phyloP scores from a whole-genome alignment of 2,797 vertebrate species.

The Enteromius treurensis region DNA sequence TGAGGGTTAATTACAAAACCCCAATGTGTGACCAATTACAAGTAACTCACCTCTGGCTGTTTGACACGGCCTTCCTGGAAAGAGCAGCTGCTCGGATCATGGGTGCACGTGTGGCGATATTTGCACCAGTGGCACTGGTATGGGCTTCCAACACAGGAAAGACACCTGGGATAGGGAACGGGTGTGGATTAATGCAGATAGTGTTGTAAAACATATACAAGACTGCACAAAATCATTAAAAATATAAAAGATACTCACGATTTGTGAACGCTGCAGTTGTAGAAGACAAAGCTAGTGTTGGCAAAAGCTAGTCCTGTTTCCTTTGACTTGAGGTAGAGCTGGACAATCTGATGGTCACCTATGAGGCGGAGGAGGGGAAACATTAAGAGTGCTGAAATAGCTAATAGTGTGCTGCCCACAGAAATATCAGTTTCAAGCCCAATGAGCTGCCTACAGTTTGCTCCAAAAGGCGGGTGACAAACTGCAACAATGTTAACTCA shows the following conservation, averaged over 20 bases:
- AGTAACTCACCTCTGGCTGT: slow-evolving; percentile 86
- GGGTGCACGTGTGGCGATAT: slow-evolving; percentile 95
- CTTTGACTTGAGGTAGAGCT: slow-evolving; percentile 97
- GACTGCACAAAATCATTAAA: neutral
- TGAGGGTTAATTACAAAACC: slow-evolving; percentile 24
- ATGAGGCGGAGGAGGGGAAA: neutral
- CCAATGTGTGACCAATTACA: neutral
- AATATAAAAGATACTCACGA: slow-evolving; percentile 81
- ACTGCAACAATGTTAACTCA: neutral
- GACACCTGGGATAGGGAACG: slow-evolving; percentile 78
- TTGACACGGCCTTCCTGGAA: slow-evolving; percentile 97
- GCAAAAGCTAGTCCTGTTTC: slow-evolving; percentile 97
- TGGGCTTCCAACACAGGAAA: slow-evolving; percentile 95
- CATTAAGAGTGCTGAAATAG: neutral
- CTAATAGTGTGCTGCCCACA: neutral
- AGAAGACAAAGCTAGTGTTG: slow-evolving; percentile 98
- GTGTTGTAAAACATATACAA: neutral
- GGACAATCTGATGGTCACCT: slow-evolving; percentile 97
- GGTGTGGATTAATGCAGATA: neutral
- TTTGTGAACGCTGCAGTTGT: slow-evolving; percentile 98
- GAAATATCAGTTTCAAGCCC: neutral
- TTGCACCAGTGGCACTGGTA: slow-evolving; percentile 99
- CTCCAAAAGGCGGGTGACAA: neutral
- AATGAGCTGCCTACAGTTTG: neutral
- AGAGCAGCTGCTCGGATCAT: slow-evolving; percentile 94